Evolutionary conservation across 35 echinoderm and acorn worm genomes (phyloP).

Genomic region (Stichopus chloronotus): DNA sequence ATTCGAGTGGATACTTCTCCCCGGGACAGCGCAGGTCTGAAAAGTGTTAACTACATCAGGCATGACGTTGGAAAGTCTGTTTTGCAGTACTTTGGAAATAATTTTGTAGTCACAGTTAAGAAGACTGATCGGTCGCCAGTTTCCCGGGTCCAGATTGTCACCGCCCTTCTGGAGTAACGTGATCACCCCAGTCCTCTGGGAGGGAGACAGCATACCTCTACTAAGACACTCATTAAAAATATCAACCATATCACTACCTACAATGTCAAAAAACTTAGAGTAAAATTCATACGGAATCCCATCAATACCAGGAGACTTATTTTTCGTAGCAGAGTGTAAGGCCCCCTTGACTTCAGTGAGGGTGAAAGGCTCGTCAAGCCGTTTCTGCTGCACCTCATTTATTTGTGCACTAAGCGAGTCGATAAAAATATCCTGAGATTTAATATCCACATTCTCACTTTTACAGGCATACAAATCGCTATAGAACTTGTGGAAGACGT

Average conservation of each 20-base stretch:
- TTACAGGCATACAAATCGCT: background rate
- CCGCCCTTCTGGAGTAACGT: slow-evolving; percentile 50
- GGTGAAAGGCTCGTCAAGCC: background rate
- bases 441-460: background rate
- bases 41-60: slow-evolving; percentile 12
- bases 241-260: slow-evolving; percentile 41
- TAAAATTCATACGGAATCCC: slow-evolving; percentile 71
- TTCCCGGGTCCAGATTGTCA: slow-evolving; percentile 19
- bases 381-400: too few relatives aligned
- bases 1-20: slow-evolving; percentile 55
- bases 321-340: background rate
- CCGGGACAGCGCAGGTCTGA: slow-evolving; percentile 48
- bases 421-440: background rate
- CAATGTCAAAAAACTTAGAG: slow-evolving; percentile 21
- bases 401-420: background rate
- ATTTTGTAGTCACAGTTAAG: slow-evolving; percentile 66
- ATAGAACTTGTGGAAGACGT: slow-evolving; percentile 56
- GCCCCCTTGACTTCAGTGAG: slow-evolving; percentile 33
- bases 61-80: background rate
- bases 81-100: slow-evolving; percentile 11
- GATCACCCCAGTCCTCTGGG: slow-evolving; percentile 46
- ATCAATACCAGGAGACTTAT: slow-evolving; percentile 71
- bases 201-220: background rate
- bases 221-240: slow-evolving; percentile 43
- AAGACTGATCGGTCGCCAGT: slow-evolving; percentile 51